phyloP scores from a whole-genome alignment of 2,113 vertebrate species.

The Embiotoca jacksoni region DNA sequence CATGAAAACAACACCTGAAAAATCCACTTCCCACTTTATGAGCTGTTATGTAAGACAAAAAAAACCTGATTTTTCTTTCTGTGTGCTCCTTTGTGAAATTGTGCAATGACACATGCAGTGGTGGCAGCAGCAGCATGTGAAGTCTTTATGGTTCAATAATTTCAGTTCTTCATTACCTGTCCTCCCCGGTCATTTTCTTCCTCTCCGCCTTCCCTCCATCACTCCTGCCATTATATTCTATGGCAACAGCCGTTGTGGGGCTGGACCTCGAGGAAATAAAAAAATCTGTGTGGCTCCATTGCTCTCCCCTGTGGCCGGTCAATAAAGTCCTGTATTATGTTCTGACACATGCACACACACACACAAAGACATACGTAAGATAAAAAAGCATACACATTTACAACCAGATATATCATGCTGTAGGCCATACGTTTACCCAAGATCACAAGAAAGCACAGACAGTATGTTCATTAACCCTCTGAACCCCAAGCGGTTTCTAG shows the following conservation, averaged over 20 bases:
- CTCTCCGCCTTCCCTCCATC: slow-evolving; percentile 21
- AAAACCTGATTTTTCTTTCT: slow-evolving; percentile 9
- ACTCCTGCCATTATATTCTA: slow-evolving; percentile 49
- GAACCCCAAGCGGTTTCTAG: too few relatives aligned
- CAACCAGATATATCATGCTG: not conserved
- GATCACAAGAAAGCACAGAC: slow-evolving; percentile 9
- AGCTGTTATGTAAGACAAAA: slow-evolving; percentile 48
- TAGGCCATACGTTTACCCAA: slow-evolving; percentile 28
- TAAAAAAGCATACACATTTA: slow-evolving; percentile 17
- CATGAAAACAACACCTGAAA: slow-evolving; percentile 57
- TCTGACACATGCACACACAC: slow-evolving; percentile 34
- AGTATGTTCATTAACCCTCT: slow-evolving; percentile 37
- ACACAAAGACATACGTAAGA: slow-evolving; percentile 25
- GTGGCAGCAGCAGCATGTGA: slow-evolving; percentile 5
- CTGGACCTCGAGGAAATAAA: slow-evolving; percentile 73
- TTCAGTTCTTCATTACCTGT: slow-evolving; percentile 45
- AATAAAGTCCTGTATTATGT: slow-evolving; percentile 55
- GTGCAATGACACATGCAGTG: slow-evolving; percentile 18
- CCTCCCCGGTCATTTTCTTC: slow-evolving; percentile 9
- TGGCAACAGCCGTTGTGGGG: slow-evolving; percentile 30
- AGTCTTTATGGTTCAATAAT: slow-evolving; percentile 56
- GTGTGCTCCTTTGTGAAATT: not conserved
- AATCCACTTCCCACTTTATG: slow-evolving; percentile 41
- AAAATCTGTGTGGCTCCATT: slow-evolving; percentile 65
- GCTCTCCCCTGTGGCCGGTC: slow-evolving; percentile 40